phyloP scores from a whole-genome alignment of 30 jellyfish, hydroid and myxozoan genomes.

The Pelagia noctiluca region DNA sequence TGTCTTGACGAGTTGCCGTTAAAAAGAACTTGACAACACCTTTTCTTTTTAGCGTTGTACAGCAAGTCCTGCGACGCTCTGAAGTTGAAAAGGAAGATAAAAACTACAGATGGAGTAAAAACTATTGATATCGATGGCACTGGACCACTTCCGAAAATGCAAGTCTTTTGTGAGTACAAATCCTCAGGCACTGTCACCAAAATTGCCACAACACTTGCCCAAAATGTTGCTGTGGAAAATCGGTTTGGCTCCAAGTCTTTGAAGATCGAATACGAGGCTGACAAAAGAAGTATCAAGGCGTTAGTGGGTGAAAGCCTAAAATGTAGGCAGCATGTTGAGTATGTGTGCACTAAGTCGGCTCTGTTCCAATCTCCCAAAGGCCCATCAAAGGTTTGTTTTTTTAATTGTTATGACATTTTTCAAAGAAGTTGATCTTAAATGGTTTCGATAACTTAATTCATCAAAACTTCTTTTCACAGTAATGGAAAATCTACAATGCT shows the following conservation, averaged over 20 bases:
- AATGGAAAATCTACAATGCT: no score
- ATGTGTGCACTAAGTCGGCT: constrained; percentile 62
- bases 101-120: constrained; percentile 32
- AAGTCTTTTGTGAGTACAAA: constrained; percentile 43
- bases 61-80: constrained; percentile 64
- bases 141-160: constrained; percentile 67
- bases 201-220: constrained; percentile 20
- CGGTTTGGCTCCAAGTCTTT: constrained; percentile 35
- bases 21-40: no score
- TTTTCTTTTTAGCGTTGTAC: constrained; percentile 46
- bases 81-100: not conserved
- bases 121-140: constrained; percentile 70
- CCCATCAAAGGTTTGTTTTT: constrained; percentile 45
- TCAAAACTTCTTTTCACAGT: no score
- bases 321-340: constrained; percentile 64
- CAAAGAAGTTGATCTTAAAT: no score
- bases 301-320: constrained; percentile 31
- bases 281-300: constrained; percentile 48
- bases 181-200: constrained; percentile 6
- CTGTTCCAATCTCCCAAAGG: constrained; percentile 75
- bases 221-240: constrained; percentile 43
- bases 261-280: constrained; percentile 47
- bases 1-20: no score
- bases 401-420: not conserved
- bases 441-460: no score